These are phyloP conservation scores for Pomatorhinus ruficollis DNA, from an alignment of 2,113 vertebrate species.

Conservation along the genomic window DNA sequence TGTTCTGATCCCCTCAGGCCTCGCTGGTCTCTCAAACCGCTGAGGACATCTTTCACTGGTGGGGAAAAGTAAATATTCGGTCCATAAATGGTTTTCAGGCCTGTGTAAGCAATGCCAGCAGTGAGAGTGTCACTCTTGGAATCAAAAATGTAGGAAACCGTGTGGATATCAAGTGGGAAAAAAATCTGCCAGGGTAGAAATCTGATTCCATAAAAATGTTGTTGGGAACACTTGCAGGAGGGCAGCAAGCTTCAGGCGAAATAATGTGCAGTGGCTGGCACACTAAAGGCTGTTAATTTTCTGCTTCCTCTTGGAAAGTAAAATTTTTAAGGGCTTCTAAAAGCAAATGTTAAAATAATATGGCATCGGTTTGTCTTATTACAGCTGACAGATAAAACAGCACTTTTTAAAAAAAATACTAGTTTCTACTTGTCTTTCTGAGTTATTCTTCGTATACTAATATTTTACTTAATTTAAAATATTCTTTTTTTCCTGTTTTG, in stretches of 20 bases:
- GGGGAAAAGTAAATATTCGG: background rate
- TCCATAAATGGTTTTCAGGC: background rate
- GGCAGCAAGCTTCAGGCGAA: background rate
- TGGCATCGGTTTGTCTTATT: background rate
- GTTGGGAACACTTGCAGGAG: fast-evolving
- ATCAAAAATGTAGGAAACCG: background rate
- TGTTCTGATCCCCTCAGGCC: background rate
- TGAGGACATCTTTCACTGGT: background rate
- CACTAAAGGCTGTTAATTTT: background rate
- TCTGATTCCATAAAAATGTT: background rate
- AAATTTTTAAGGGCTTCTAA: background rate
- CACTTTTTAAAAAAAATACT: background rate
- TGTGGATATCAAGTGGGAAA: background rate
- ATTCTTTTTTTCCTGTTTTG: background rate
- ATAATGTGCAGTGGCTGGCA: background rate
- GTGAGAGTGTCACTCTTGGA: background rate
- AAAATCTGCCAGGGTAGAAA: background rate
- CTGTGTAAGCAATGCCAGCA: background rate
- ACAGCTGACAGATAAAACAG: background rate
- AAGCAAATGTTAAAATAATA: background rate
- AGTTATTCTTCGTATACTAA: background rate
- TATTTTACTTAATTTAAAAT: conserved; percentile 43
- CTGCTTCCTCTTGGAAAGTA: background rate
- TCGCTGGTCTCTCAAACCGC: background rate
- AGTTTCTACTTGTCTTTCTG: background rate